These are phyloP conservation scores for Pseudococcus longispinus DNA, from an alignment of 2,888 invertebrate genomes.

Conservation along the genomic window DNA sequence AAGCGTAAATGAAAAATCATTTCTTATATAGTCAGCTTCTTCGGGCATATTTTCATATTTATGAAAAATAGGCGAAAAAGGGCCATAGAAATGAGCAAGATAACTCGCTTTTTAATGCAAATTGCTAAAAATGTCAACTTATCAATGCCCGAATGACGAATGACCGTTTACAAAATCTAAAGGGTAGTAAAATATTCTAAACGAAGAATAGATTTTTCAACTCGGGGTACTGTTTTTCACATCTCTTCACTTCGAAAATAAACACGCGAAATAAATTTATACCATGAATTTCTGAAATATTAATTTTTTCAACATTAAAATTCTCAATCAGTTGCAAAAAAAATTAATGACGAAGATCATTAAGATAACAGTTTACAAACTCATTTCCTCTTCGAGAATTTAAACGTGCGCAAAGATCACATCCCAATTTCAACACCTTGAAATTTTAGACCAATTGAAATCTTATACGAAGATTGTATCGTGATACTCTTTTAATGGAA, in stretches of 20 bases:
- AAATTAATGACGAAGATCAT: no score
- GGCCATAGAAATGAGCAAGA: background rate
- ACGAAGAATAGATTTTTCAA: background rate
- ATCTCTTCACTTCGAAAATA: background rate
- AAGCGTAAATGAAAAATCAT: constrained; percentile 4
- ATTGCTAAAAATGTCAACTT: constrained; percentile 9
- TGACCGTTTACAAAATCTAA: background rate
- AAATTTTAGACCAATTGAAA: background rate
- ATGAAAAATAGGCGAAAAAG: background rate
- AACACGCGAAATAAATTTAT: background rate
- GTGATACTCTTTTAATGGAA: background rate
- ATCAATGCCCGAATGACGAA: constrained; percentile 1
- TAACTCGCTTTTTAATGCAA: background rate
- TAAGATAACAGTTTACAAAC: no score
- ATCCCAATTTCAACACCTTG: background rate
- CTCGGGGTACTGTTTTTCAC: background rate
- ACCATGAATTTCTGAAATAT: background rate
- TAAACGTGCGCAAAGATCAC: no score
- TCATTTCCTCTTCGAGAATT: no score
- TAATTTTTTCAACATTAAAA: no score
- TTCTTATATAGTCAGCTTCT: background rate
- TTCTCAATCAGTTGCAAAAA: no score
- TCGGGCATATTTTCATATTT: background rate
- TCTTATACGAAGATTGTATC: background rate
- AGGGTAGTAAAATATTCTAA: background rate